Base-by-base conservation (phyloP, 2,113 vertebrate genomes). In the Coreoperca whiteheadi region DNA sequence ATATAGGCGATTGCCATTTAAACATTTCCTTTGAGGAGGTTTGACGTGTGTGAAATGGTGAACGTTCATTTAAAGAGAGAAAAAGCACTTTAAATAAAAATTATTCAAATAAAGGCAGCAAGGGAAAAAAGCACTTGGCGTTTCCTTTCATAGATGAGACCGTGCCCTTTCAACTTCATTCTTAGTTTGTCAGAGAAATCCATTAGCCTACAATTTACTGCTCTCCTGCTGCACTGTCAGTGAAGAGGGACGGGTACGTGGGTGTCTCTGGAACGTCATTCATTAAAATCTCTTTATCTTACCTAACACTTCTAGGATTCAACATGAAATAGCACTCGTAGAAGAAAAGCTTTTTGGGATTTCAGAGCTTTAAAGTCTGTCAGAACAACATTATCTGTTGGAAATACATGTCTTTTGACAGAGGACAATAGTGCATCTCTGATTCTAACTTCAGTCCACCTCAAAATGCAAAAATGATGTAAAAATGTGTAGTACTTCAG, bases 211-310 rank as follows among this genome's bases (percentile, higher is more conserved):
- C 69, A 81, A 89, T 85, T 87, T 82, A 83, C 72, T 71, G 84
- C 81, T 88, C 85, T 79, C 63, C 63, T 46, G 81, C 68, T 57
- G 74, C 53, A 68, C 63, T 54, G 74, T 75, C 83, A 28, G 74
- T 37, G 83, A 90, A 76, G 14, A 60, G 61, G 71, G 70, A 80
- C 8, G 41, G 20, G 43, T 75, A 48, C 0, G 87, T 87, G 88
- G 86, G 85, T 25, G 87, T 81, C 77, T 87, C 53, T 77, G 69
- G 41, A 90, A 57, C 15, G 2, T 70, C 60, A 20, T 82, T 91
- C 88, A 91, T 90, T 90, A 91, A 89, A 90, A 83, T 77, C 72
- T 76, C 87, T 88, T 92, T 79, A 91, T 88, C 73, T 73, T 84
- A 87, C 81, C 83, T 53, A 66, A 85, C 66, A 74, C 76, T 71